These are phyloP conservation scores for Chondrilla cf. caribensis DNA, from an alignment of 37 sponge, comb jelly and placozoan species.

Conservation along the genomic window DNA sequence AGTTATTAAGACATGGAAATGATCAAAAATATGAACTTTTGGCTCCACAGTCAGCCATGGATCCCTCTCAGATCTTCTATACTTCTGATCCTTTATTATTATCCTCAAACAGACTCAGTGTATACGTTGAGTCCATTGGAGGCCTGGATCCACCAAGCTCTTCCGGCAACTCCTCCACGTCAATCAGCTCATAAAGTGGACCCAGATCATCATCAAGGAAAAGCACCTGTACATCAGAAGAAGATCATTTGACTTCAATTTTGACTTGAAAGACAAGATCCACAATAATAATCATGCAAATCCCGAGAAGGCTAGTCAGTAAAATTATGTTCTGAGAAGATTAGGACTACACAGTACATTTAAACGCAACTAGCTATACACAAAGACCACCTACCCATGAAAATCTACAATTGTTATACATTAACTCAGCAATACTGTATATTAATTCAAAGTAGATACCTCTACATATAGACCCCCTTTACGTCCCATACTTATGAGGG, in stretches of 20 bases:
- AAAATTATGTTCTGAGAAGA: not conserved
- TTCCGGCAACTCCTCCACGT: not conserved
- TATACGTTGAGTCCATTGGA: not conserved
- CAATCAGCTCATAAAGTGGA: not conserved
- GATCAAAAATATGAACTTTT: too few relatives aligned
- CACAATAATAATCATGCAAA: too few relatives aligned
- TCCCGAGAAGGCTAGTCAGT: too few relatives aligned
- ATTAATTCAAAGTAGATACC: too few relatives aligned
- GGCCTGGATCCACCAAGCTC: not conserved
- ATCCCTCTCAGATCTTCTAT: too few relatives aligned
- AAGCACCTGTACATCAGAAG: not conserved
- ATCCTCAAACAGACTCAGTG: not conserved
- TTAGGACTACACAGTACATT: not conserved
- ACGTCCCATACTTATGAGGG: too few relatives aligned
- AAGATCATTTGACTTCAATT: not conserved
- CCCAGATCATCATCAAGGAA: constrained; percentile 7
- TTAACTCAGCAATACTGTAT: too few relatives aligned
- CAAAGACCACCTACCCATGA: not conserved
- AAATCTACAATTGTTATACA: too few relatives aligned
- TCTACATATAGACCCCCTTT: too few relatives aligned
- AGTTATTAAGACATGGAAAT: too few relatives aligned
- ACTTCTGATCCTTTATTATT: too few relatives aligned
- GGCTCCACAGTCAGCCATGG: too few relatives aligned
- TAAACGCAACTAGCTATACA: not conserved
- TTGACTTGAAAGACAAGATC: not conserved